phyloP scores from a whole-genome alignment of 2,113 vertebrate genomes.

The Xenopus borealis region DNA sequence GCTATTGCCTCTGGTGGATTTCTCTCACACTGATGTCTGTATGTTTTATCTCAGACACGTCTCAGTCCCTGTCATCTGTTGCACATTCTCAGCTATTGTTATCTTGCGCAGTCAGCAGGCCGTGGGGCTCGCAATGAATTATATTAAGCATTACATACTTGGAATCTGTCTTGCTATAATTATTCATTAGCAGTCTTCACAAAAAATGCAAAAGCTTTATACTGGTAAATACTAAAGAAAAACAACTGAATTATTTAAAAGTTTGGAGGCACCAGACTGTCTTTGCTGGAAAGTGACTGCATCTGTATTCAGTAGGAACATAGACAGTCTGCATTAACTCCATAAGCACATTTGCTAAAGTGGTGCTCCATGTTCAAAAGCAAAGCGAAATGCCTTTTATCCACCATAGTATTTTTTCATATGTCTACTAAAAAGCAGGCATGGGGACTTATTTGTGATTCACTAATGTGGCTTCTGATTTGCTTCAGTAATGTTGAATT shows the following conservation, averaged over 20 bases:
- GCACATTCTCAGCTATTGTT: constrained; percentile 1
- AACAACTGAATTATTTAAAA: neutral
- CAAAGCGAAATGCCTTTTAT: too few species aligned
- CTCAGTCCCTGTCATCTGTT: constrained; percentile 7
- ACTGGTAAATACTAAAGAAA: neutral
- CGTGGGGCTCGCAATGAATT: neutral
- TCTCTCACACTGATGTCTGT: constrained; percentile 1
- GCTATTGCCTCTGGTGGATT: constrained; percentile 2
- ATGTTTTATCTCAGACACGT: constrained; percentile 9
- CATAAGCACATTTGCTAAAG: too few species aligned
- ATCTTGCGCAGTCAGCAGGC: neutral
- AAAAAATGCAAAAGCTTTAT: neutral
- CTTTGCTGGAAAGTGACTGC: neutral
- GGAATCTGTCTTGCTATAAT: neutral
- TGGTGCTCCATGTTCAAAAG: too few species aligned
- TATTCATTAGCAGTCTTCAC: neutral
- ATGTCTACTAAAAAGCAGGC: too few species aligned
- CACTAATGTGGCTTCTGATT: too few species aligned
- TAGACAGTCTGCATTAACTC: neutral
- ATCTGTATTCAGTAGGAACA: neutral
- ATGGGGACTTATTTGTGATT: too few species aligned
- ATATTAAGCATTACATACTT: neutral
- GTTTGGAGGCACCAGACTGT: neutral
- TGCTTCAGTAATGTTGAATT: too few species aligned
- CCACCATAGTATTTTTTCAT: too few species aligned